These are phyloP conservation scores for Silurus meridionalis DNA, from an alignment of 2,113 vertebrate species.

Conservation along the genomic window DNA sequence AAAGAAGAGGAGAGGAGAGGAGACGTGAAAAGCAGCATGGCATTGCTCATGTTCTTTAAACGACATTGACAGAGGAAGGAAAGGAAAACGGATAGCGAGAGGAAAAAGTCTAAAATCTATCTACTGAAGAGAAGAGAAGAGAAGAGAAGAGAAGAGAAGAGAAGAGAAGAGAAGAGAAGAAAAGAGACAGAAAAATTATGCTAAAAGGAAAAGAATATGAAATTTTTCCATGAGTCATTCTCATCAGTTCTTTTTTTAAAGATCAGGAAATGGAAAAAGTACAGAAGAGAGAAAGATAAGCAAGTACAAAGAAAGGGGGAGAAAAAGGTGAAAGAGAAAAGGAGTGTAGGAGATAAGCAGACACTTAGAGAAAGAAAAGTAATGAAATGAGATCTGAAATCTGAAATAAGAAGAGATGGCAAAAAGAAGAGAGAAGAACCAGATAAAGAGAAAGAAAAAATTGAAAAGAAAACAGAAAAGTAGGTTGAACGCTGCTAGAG, in stretches of 20 bases:
- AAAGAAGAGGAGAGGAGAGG: not conserved
- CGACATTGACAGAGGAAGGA: not conserved
- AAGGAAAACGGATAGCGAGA: not conserved
- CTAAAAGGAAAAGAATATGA: not conserved
- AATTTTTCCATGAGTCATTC: not conserved
- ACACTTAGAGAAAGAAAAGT: not conserved
- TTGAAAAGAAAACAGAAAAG: not conserved
- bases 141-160: not conserved
- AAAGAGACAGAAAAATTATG: not conserved
- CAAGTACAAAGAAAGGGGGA: not conserved
- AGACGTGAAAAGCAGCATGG: constrained; percentile 1
- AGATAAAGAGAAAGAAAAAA: not conserved
- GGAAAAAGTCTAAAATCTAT: not conserved
- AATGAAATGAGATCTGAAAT: too few species aligned
- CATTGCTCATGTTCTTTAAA: constrained; percentile 8
- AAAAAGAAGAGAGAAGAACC: too few species aligned
- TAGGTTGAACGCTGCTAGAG: too few species aligned
- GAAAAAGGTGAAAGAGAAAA: not conserved
- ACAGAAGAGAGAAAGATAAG: not conserved
- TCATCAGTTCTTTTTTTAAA: not conserved
- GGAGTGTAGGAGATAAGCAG: not conserved
- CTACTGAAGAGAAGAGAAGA: not conserved
- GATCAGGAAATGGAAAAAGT: not conserved
- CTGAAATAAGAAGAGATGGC: too few species aligned
- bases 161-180: not conserved